Percentiles rank a stretch among this genome's conserved stretches.
These are phyloP conservation scores for Nysson spinosus DNA, from an alignment of 2,888 invertebrate species.

Conservation along the genomic window DNA sequence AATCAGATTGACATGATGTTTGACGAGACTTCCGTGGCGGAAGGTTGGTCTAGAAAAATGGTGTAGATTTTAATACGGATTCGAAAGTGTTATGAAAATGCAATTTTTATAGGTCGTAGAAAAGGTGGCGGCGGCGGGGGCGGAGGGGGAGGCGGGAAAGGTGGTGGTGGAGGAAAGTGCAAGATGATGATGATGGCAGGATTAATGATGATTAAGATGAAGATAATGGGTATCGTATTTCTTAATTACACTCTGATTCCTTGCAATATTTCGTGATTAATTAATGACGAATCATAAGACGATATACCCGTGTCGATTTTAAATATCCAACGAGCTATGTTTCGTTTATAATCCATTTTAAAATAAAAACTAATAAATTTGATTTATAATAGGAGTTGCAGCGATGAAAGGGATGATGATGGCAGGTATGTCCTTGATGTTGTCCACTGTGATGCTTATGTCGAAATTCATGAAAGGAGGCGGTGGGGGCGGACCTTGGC, in stretches of 20 bases:
- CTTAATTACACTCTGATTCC: too few species aligned
- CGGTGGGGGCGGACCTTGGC: slow-evolving; percentile 17
- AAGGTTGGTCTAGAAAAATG: slow-evolving; percentile 58
- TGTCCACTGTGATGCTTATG: slow-evolving; percentile 79
- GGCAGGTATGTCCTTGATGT: slow-evolving; percentile 81
- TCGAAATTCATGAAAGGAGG: slow-evolving; percentile 67
- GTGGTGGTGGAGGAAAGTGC: slow-evolving; percentile 77
- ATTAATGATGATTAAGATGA: slow-evolving; percentile 82
- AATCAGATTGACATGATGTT: slow-evolving; percentile 73
- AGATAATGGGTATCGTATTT: slow-evolving; percentile 79
- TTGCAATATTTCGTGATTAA: too few species aligned
- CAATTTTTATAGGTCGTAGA: slow-evolving; percentile 67
- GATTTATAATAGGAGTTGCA: slow-evolving; percentile 79
- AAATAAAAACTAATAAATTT: background rate
- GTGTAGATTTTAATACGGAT: background rate
- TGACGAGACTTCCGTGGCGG: slow-evolving; percentile 66
- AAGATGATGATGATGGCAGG: slow-evolving; percentile 83
- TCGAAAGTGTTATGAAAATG: too few species aligned
- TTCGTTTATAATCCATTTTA: too few species aligned
- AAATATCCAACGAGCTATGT: too few species aligned
- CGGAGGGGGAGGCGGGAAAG: slow-evolving; percentile 68
- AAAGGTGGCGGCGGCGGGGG: slow-evolving; percentile 68
- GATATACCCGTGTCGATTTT: too few species aligned
- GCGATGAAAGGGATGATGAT: slow-evolving; percentile 82
- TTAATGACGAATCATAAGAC: too few species aligned